Base-by-base conservation (phyloP, 2,888 invertebrate species). In the Chelonus formosanus region DNA sequence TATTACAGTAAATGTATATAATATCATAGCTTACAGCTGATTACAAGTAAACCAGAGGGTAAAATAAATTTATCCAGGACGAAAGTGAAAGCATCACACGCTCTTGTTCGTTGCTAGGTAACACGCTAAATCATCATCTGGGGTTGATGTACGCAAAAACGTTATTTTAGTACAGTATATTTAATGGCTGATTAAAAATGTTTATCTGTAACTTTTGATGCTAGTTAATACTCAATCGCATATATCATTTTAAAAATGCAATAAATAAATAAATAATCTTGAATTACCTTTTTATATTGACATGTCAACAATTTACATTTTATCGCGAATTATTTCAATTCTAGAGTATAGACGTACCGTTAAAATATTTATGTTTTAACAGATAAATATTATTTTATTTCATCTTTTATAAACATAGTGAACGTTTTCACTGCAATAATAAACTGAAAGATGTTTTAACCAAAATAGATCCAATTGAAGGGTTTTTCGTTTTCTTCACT, bases 71-170 rank as follows among this genome's bases (percentile, higher is more conserved):
- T 53, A 61, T 61, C 43, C 61, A 43, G 52, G 44, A 32, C 52
- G 52, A 61, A 61, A 61, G 52, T 61, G 61, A 61, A 61, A 61
- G 61, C 52, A 60, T 40, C n/a, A 43, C 10, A 10, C 10, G 34
- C 32, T 32, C 35, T 52, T 3, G 35, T 45, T 36, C 44, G 61
- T 61, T 61, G 61, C 44, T 54, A 53, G 31, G 61, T 32, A 53
- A 53, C 61, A 10, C 10, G 44, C 34, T 53, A 34, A n/a, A 61
- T 61, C 10, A 43, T 32, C 36, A 48, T 48, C 1, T 44, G 53
- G 53, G 53, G 53, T 61, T 61, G 61, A 61, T 61, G 61, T 35
- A 61, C 32, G 61, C 44, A 34, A 7, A 52, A 60, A 53, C 44
- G 50, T 60, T 60, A 60, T 60, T 50, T 35, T 40, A 48, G 50